Evolutionary conservation across 1,140 invertebrate species (phyloP).

Genomic region (Solenopsis invicta): DNA sequence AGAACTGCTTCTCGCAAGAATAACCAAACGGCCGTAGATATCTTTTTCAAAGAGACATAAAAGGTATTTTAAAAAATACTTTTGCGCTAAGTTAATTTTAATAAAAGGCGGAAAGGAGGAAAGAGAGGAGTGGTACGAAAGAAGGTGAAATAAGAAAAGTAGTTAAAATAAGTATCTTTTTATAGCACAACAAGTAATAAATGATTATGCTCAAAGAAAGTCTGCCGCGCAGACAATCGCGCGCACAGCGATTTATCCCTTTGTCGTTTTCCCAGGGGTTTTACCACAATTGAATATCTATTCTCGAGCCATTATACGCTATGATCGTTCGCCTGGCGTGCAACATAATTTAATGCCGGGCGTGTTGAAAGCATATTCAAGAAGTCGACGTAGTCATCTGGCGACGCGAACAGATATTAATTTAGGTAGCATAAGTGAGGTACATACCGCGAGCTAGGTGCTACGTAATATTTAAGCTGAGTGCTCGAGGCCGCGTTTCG

Average conservation of each 20-base stretch:
- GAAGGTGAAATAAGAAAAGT: not conserved
- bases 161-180: constrained; percentile 3
- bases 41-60: not conserved
- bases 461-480: constrained; percentile 75
- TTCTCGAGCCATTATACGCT: not conserved
- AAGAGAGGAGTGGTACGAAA: not conserved
- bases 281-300: not conserved
- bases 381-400: constrained; percentile 50
- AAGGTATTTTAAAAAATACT: constrained; percentile 3
- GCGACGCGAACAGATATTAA: constrained; percentile 65
- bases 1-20: not conserved
- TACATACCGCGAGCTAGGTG: constrained; percentile 46
- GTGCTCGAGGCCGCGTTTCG: constrained; percentile 68
- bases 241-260: not conserved
- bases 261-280: not conserved
- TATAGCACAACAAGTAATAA: not conserved
- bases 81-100: constrained; percentile 4
- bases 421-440: constrained; percentile 63
- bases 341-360: constrained; percentile 32
- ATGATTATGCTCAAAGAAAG: constrained; percentile 21
- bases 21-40: not conserved
- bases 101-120: not conserved
- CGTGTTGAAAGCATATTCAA: constrained; percentile 53
- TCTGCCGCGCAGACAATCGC: not conserved
- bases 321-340: constrained; percentile 7